Base-by-base conservation (phyloP, 2,888 invertebrate species). In the Orchesellides sinensis region DNA sequence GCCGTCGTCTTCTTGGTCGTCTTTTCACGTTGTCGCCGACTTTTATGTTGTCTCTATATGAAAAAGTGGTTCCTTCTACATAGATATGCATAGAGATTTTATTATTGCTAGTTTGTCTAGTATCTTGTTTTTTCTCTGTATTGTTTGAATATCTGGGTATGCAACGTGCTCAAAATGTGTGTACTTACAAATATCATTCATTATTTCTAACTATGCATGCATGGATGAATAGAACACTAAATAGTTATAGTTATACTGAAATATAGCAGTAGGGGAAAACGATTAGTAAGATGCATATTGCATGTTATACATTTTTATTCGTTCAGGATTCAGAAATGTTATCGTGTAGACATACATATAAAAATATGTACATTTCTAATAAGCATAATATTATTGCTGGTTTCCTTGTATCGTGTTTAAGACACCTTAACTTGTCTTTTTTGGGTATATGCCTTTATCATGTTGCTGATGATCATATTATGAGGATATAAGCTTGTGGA, bases 1-100 rank as follows among this genome's bases (percentile, higher is more conserved):
- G 17, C 14, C 68, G 35, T 69, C 52, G 52, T 29, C n/a, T n/a
- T n/a, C n/a, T n/a, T n/a, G n/a, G n/a, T n/a, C n/a, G n/a, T n/a
- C n/a, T n/a, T n/a, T n/a, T n/a, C 69, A 17, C 54, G 52, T 66
- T 75, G 75, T 75, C 75, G 75, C 75, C 52, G 35, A 54, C 65
- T 54, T 73, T 75, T 56, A 61, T 45, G 63, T 61, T 27, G 49
- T 17, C n/a, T n/a, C 17, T 56, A 23, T 56, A 27, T 19, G 10
- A 40, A 40, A 40, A 40, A 25, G 27, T 56, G 56, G 12, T 4
- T 25, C 12, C 56, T 2, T 12, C 23, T 25, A 25, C 4, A n/a
- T n/a, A 49, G 49, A 49, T 35, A 12, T 35, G 35, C 12, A 35
- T 35, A 35, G 6, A 35, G 35, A 12, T 35, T 35, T 5, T n/a